These are phyloP conservation scores for Cosmorhoe ocellata DNA, from an alignment of 2,888 invertebrate genomes.

Conservation along the genomic window DNA sequence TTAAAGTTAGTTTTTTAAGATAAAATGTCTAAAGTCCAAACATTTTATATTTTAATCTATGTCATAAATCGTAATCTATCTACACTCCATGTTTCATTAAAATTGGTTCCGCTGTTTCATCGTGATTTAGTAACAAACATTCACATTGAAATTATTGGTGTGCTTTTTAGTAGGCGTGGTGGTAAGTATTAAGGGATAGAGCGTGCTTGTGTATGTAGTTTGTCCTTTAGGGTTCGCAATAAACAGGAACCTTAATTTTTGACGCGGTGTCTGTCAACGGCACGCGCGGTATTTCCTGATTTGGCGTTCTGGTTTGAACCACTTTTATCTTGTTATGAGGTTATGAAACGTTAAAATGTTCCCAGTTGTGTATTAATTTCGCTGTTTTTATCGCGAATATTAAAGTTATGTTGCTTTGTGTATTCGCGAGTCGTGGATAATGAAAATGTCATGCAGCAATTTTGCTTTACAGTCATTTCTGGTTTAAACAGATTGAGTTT, in stretches of 20 bases:
- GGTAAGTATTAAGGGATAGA: background rate
- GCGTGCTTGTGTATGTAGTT: background rate
- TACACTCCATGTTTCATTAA: too few relatives aligned
- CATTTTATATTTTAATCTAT: too few relatives aligned
- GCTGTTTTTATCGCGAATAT: slow-evolving; percentile 4
- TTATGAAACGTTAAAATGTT: slow-evolving; percentile 4
- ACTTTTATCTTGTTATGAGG: slow-evolving; percentile 7
- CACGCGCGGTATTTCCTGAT: slow-evolving; percentile 25
- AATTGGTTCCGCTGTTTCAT: too few relatives aligned
- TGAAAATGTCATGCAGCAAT: background rate
- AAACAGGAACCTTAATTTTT: slow-evolving; percentile 35
- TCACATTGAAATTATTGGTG: too few relatives aligned
- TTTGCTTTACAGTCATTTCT: background rate
- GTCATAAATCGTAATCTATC: too few relatives aligned
- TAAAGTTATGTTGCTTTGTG: slow-evolving; percentile 2
- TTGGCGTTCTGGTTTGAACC: slow-evolving; percentile 11
- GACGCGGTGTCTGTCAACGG: slow-evolving; percentile 28
- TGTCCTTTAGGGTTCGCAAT: slow-evolving; percentile 29
- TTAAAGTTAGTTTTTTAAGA: too few relatives aligned
- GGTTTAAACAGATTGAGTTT: background rate
- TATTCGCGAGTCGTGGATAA: background rate
- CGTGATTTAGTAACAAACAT: too few relatives aligned
- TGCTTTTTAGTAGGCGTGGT: background rate
- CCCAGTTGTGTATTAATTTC: background rate
- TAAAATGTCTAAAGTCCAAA: too few relatives aligned